phyloP scores from a whole-genome alignment of 2,113 vertebrate species.

The Nothoprocta pentlandii region DNA sequence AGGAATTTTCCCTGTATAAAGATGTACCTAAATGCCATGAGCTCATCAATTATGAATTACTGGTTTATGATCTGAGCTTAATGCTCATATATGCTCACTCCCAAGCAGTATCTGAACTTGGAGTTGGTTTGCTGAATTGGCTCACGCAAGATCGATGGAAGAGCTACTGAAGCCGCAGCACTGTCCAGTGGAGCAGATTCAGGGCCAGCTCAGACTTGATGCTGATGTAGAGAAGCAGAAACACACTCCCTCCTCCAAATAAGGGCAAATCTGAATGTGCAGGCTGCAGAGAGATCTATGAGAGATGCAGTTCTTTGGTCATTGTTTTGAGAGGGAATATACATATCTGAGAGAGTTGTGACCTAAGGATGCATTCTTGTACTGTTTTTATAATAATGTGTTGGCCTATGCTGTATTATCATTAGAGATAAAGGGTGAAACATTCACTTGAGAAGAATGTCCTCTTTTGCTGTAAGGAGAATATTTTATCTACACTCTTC shows the following conservation, averaged over 20 bases:
- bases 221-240: background rate
- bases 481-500: background rate
- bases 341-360: fast-evolving
- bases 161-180: background rate
- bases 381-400: fast-evolving
- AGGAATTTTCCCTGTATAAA: too few species aligned
- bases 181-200: fast-evolving
- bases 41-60: background rate
- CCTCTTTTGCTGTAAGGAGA: background rate
- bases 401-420: too few species aligned
- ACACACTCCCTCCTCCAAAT: fast-evolving
- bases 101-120: fast-evolving
- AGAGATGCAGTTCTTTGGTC: fast-evolving
- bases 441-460: background rate
- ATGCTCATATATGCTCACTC: too few species aligned
- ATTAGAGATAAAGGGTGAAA: background rate
- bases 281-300: fast-evolving
- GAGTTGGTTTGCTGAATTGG: background rate
- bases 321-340: fast-evolving
- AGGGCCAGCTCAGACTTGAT: fast-evolving
- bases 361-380: fast-evolving
- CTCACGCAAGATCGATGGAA: fast-evolving
- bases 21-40: fast-evolving
- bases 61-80: fast-evolving
- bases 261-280: background rate